phyloP scores from a whole-genome alignment of 2,888 invertebrate species.

The Xanthostigma xanthostigma region DNA sequence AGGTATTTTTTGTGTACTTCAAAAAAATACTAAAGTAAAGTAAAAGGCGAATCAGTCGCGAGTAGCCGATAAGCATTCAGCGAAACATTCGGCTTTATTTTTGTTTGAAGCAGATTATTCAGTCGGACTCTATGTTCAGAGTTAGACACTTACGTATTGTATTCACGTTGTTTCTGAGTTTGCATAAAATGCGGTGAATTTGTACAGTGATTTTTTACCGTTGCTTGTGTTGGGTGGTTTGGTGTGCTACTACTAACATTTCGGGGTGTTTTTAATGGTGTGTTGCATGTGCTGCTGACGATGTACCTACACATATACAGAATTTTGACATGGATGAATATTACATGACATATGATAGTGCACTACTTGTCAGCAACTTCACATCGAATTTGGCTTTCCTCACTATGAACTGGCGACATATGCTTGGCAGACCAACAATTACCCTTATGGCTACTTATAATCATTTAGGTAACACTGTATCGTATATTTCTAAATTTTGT shows the following conservation, averaged over 20 bases:
- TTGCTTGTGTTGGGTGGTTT: no score
- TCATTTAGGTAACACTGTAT: conserved; percentile 55
- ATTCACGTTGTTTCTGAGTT: no score
- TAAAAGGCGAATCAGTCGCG: no score
- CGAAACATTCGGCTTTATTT: no score
- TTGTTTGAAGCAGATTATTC: no score
- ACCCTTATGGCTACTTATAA: conserved; percentile 75
- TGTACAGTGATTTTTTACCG: conserved; percentile 4
- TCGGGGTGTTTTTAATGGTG: conserved; percentile 6
- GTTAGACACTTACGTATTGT: no score
- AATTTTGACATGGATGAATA: conserved; percentile 85
- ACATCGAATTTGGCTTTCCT: conserved; percentile 88
- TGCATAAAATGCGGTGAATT: conserved; percentile 5
- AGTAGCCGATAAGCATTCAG: no score
- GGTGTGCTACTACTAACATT: no score
- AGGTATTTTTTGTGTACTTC: no score
- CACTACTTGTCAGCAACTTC: conserved; percentile 86
- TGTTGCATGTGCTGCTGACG: conserved; percentile 16
- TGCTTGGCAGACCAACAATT: conserved; percentile 91
- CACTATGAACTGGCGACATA: conserved; percentile 92
- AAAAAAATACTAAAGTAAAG: no score
- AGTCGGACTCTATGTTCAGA: no score
- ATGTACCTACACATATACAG: conserved; percentile 33
- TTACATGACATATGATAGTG: conserved; percentile 93
- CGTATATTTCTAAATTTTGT: no score